Evolutionary conservation across 2,888 invertebrate genomes (phyloP), one percentile per base, ranked within the genome.

Genomic region (Helleia helle): DNA sequence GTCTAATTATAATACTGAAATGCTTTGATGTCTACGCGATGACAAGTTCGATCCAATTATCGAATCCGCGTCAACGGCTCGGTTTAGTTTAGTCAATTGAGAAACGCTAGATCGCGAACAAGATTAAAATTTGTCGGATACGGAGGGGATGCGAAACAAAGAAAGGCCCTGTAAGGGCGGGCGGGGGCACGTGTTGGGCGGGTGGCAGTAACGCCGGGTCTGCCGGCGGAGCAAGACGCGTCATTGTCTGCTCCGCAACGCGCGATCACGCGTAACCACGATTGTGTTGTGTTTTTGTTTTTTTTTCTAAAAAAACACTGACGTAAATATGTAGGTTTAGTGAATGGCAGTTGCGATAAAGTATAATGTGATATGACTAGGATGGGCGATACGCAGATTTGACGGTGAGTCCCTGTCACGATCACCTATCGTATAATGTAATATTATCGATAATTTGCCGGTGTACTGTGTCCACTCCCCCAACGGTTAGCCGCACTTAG

Each of bases 81-180:
- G 31, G 25, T 40, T 38, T 41, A 48, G 41, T 50, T 44, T 41
- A 65, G 65, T 65, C 69, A 69, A 74, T 73, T 71, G 70, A 65
- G 68, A 67, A 69, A 61, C 67, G 62, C 55, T 56, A 68, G 71
- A 75, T 73, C 67, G 54, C 52, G 58, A 56, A 56, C 56, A 57
- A 76, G 75, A 72, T 72, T 55, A 58, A 56, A 58, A 56, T 56
- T 74, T 76, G 76, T 73, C 69, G 70, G 48, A 49, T 50, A 46
- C 69, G 65, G 54, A 60, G 66, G 69, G 69, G 63, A 60, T 65
- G 70, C 69, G 80, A 80, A 80, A 84, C 83, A 84, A 84, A 83
- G 83, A 76, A 80, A 75, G 67, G 51, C 62, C 66, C 64, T 58
- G 64, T 55, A 63, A n/a, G 71, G 77, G 72, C 73, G 76, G 77